Conservation (phyloP, 2,888 invertebrate genomes). For the Nephrotoma flavescens region DNA sequence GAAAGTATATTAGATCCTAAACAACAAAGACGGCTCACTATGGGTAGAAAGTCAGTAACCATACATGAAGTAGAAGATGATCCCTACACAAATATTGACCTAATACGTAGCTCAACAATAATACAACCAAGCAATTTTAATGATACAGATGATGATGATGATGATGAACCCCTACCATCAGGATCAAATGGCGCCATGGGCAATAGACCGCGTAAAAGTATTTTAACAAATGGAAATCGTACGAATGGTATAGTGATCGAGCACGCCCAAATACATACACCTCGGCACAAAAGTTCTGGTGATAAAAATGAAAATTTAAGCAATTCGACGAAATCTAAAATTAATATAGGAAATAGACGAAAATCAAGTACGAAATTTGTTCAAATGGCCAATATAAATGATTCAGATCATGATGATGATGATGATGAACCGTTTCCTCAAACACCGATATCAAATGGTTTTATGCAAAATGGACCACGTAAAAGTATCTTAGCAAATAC, state of each 20-base stretch:
- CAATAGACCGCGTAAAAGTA: not conserved
- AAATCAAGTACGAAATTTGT: not conserved
- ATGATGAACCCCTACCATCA: not conserved
- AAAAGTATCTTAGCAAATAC: not conserved
- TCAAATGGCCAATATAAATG: not conserved
- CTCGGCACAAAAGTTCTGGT: not conserved
- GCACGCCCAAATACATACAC: not conserved
- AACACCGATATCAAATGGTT: not conserved
- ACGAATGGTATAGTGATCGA: not conserved
- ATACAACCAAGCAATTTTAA: not conserved
- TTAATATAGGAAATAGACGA: not conserved
- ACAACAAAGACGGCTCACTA: not conserved
- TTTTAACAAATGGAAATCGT: not conserved
- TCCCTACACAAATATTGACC: slow-evolving; percentile 11
- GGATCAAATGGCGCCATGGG: not conserved
- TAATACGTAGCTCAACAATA: not conserved
- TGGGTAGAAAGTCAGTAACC: not conserved
- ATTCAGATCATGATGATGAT: too few relatives aligned
- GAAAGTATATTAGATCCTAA: slow-evolving; percentile 17
- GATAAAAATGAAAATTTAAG: not conserved
- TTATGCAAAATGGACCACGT: not conserved
- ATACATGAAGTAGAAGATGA: slow-evolving; percentile 3
- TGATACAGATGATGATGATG: not conserved
- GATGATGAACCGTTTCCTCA: not conserved
- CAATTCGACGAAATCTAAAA: not conserved